Conservation (phyloP, 2,797 vertebrate species). For the Eulemur albifrons region DNA sequence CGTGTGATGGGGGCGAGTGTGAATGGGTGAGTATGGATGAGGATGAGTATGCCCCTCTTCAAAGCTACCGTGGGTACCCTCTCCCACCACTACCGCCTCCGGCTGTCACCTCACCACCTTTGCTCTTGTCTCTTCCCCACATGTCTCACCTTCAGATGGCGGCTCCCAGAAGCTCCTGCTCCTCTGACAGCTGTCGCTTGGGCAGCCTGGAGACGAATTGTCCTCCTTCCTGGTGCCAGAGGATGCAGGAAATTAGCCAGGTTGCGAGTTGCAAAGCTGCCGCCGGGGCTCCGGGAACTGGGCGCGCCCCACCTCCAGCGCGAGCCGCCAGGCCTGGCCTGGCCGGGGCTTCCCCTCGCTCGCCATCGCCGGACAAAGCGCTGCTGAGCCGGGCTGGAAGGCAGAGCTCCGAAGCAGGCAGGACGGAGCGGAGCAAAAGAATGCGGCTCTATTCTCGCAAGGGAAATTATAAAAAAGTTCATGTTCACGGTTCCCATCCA, state of each 20-base stretch:
- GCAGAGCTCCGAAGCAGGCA: constrained; percentile 90
- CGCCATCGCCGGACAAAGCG: constrained; percentile 86
- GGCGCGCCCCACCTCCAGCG: constrained; percentile 84
- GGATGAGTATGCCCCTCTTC: neutral
- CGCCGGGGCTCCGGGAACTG: constrained; percentile 84
- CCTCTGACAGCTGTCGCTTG: constrained; percentile 91
- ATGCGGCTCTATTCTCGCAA: constrained; percentile 96
- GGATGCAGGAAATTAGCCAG: constrained; percentile 89
- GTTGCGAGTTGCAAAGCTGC: constrained; percentile 87
- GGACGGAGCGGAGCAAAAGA: constrained; percentile 91
- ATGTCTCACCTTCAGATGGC: constrained; percentile 89
- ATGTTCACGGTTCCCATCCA: constrained; percentile 96
- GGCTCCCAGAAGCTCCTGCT: constrained; percentile 83
- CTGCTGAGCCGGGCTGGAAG: constrained; percentile 83
- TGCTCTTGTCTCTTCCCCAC: constrained; percentile 75
- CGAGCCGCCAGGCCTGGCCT: constrained; percentile 11
- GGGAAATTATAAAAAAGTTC: constrained; percentile 99
- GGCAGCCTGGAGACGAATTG: constrained; percentile 85
- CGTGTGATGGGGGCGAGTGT: neutral
- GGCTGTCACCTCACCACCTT: constrained; percentile 65
- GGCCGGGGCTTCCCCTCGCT: constrained; percentile 81
- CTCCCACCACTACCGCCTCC: neutral
- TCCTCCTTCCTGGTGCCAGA: constrained; percentile 87
- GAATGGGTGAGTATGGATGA: neutral
- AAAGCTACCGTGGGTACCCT: constrained; percentile 6